These are phyloP conservation scores for Aphidoletes aphidimyza DNA, from an alignment of 2,888 invertebrate genomes.

Conservation along the genomic window DNA sequence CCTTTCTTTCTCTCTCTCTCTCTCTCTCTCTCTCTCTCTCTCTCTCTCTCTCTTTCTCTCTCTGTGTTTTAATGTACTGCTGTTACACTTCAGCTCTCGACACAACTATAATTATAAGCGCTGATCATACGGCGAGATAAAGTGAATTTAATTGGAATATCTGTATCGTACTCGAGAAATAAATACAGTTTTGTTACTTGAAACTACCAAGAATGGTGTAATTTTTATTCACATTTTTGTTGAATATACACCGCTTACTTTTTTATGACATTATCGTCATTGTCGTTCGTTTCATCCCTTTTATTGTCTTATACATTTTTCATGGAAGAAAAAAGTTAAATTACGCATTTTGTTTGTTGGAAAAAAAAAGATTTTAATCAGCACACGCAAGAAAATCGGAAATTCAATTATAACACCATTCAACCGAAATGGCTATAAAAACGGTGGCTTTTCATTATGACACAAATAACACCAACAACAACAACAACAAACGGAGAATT, in stretches of 20 bases:
- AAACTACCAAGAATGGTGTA: too few species aligned
- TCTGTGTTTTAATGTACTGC: too few species aligned
- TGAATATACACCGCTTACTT: neutral
- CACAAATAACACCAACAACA: neutral
- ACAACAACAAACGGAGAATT: too few species aligned
- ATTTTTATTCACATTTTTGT: neutral
- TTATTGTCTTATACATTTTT: neutral
- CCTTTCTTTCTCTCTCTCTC: too few species aligned
- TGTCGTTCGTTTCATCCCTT: neutral
- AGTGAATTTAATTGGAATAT: conserved; percentile 40
- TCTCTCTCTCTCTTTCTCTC: neutral
- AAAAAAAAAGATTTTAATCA: conserved; percentile 32
- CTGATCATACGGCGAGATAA: conserved; percentile 1
- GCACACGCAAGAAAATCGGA: conserved; percentile 28
- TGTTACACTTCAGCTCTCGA: neutral
- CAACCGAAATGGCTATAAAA: neutral
- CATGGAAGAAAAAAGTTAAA: neutral
- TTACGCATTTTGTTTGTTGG: neutral
- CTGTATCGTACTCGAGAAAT: neutral
- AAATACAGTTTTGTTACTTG: neutral
- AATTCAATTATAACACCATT: conserved; percentile 29
- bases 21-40: neutral
- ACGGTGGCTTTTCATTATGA: neutral
- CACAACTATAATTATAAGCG: conserved; percentile 32
- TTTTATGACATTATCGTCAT: neutral